Evolutionary conservation across 1,140 invertebrate genomes (phyloP).

Genomic region (Drosophila elegans): DNA sequence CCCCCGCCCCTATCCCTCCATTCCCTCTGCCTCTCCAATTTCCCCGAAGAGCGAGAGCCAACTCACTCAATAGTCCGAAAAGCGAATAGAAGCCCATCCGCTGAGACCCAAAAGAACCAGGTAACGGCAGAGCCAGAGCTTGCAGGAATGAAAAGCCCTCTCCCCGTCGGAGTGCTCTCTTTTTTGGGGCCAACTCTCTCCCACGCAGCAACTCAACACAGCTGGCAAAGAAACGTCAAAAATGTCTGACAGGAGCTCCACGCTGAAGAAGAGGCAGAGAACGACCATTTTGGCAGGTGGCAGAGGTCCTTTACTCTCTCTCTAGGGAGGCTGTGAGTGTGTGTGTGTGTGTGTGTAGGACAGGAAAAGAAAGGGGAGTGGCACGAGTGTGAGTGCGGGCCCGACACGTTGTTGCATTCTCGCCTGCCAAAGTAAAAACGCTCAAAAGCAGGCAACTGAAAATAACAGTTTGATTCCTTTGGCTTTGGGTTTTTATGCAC

Average conservation of each 20-base stretch:
- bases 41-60: constrained; percentile 18
- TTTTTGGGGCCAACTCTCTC: constrained; percentile 30
- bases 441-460: constrained; percentile 61
- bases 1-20: background rate
- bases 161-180: constrained; percentile 13
- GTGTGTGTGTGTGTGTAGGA: constrained; percentile 1
- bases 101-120: constrained; percentile 51
- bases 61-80: constrained; percentile 79
- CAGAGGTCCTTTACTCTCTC: constrained; percentile 33
- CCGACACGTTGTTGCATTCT: constrained; percentile 80
- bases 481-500: constrained; percentile 4
- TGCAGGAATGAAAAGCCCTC: constrained; percentile 21
- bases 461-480: constrained; percentile 21
- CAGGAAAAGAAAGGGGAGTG: constrained; percentile 8
- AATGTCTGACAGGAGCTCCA: constrained; percentile 59
- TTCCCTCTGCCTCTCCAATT: background rate
- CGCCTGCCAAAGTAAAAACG: constrained; percentile 42
- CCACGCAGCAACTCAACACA: constrained; percentile 69
- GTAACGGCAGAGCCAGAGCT: constrained; percentile 63
- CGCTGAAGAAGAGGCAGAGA: constrained; percentile 35
- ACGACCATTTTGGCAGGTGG: constrained; percentile 60
- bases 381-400: constrained; percentile 56
- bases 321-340: constrained; percentile 54
- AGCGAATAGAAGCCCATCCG: constrained; percentile 26
- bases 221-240: constrained; percentile 70